Base-by-base conservation (phyloP, 2,113 vertebrate species). In the Cyrtonyx montezumae region DNA sequence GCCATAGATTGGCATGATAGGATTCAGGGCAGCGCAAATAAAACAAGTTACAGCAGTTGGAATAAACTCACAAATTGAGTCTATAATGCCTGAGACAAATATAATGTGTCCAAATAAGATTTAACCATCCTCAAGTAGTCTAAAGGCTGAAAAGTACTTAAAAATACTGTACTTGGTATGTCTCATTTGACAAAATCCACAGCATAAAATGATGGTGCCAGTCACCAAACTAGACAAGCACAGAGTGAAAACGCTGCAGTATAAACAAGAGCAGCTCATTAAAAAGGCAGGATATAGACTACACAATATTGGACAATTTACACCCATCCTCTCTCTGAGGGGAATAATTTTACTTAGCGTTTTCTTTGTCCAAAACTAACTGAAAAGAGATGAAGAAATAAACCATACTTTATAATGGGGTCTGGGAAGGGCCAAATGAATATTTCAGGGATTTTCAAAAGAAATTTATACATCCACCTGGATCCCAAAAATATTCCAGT, bases 151-250 rank as follows among this genome's bases (percentile, higher is more conserved):
- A 92, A 53, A 10, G 8, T 48, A 82, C 45, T 84, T 84, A 48
- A 87, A 95, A 92, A 84, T 77, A 80, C 61, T 26, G 25, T 75
- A 36, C 13, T 84, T 76, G 22, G 45, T 30, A 45, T 13, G 21
- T 66, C 67, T 75, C 32, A 8, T 76, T 89, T 79, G 73, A 93
- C 79, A 95, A 91, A 94, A 91, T 76, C 30, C 46, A 62, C 78
- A 76, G 53, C 42, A 73, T 74, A 82, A 84, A 84, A 69, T 84
- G 37, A 66, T 61, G 67, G 62, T 62, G 22, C 32, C 0, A 2
- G 40, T 76, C 86, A 87, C 80, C 83, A 92, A 87, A 84, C 66
- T 62, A 90, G 92, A 84, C 83, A 93, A 96, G 83, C 36, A 81
- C 15, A 62, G 69, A 90, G 84, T 58, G 43, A 43, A 73, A 93